A percentile compares a stretch with the other conserved stretches of the same genome.
Conservation (phyloP, 2,797 vertebrate species). For the Cossypha dichroa region DNA sequence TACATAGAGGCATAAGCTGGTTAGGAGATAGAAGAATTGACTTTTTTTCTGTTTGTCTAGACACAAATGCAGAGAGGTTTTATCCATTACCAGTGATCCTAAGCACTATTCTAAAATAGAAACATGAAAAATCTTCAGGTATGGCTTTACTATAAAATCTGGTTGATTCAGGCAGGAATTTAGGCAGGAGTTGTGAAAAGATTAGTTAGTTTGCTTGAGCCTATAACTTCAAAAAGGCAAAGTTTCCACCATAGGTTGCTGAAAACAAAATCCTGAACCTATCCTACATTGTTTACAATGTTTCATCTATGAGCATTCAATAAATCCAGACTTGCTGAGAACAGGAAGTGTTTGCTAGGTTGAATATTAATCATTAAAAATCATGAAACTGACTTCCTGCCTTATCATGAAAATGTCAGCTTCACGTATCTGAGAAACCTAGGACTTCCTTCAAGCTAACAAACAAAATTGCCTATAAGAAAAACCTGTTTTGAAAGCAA, state of each 20-base stretch:
- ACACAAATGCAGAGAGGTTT: not conserved
- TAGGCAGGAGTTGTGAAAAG: not conserved
- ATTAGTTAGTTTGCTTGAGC: not conserved
- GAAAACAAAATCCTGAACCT: not conserved
- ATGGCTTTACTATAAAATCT: not conserved
- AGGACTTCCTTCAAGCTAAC: constrained; percentile 8
- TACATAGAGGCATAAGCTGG: not conserved
- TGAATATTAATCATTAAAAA: constrained; percentile 2
- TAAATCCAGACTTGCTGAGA: not conserved
- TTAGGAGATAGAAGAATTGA: not conserved
- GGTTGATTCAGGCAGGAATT: not conserved
- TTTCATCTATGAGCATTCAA: not conserved
- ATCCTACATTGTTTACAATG: not conserved
- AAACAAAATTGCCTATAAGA: not conserved
- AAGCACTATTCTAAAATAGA: not conserved
- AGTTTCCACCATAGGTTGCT: not conserved
- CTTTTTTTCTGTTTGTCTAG: not conserved
- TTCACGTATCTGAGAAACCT: not conserved
- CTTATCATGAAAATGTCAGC: not conserved
- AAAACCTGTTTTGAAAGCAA: not conserved
- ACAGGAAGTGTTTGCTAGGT: not conserved
- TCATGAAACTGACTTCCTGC: not conserved
- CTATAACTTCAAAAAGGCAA: not conserved
- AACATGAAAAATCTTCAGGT: not conserved
- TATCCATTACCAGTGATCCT: not conserved